A percentile compares a stretch with the other conserved stretches of the same genome.
phyloP scores from a whole-genome alignment of 2,797 vertebrate species.

The Eidolon dupreanum region DNA sequence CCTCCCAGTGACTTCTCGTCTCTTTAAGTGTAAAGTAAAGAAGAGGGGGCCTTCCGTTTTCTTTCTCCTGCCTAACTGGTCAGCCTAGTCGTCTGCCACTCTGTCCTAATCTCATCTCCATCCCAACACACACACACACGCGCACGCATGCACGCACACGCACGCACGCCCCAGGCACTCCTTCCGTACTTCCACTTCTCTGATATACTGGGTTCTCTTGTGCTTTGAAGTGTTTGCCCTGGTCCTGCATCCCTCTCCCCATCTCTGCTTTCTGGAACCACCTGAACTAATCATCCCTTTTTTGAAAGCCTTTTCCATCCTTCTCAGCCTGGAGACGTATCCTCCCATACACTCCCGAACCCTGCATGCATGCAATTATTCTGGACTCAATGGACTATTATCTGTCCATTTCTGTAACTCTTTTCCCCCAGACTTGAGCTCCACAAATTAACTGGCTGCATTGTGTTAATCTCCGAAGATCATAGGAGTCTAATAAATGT shows the following conservation, averaged over 20 bases:
- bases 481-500: neutral
- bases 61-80: neutral
- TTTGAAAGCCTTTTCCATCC: neutral
- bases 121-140: neutral
- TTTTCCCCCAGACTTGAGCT: neutral
- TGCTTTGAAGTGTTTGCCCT: neutral
- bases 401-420: neutral
- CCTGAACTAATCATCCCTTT: neutral
- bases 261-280: neutral
- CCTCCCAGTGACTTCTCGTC: neutral
- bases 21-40: neutral
- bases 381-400: neutral
- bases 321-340: neutral
- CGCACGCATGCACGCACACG: neutral
- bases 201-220: neutral
- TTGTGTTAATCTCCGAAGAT: neutral
- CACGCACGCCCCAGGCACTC: neutral
- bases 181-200: neutral
- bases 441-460: neutral
- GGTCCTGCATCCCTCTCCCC: neutral
- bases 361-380: neutral
- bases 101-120: neutral
- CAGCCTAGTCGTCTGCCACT: neutral
- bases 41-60: neutral
- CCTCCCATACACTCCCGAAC: fast-evolving